Evolutionary conservation across 1,140 invertebrate species (phyloP), one percentile per base, ranked within the genome.

Genomic region (Temnothorax nylanderi): DNA sequence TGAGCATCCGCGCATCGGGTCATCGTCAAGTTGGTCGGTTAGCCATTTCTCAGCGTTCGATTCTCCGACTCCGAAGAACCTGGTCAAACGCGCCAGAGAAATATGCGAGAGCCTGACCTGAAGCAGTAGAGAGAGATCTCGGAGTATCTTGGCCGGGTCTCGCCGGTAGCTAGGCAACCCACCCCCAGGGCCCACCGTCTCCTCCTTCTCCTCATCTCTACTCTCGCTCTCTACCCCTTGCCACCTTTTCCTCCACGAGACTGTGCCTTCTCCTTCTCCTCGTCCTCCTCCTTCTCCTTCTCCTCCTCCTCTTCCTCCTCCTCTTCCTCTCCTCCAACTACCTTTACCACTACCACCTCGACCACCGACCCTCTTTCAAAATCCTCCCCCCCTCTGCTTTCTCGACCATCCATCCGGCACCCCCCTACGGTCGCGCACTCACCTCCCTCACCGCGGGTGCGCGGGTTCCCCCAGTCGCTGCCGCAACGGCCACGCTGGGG

Each of bases 71-170:
- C 21, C 49, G 86, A 82, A 81, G 87, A 85, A 91, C 71, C 80
- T 88, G 88, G 88, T 86, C 87, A 90, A 87, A 89, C 67, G 67
- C 78, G 78, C 89, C 56, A 64, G 88, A 80, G 77, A 88, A 91
- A 88, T 85, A 92, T 87, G 84, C 67, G 87, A 89, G 87, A 89
- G 69, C 58, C 80, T 71, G 88, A 88, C 80, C 86, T 82, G 84
- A 86, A 90, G 87, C 88, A 87, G 86, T 84, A 78, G 77, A 87
- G 91, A 93, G 92, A 94, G 93, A 94, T 95, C 93, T 95, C 94
- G 88, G 93, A 95, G 94, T 95, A 95, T 95, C 95, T 95, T 95
- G 94, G 94, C 94, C 94, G 94, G 95, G 95, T 95, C 94, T 94
- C 94, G 92, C 88, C 91, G 93, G 95, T 95, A 95, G 94, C 94